Evolutionary conservation across 2,888 invertebrate genomes (phyloP).

Genomic region (Spialia ferax): DNA sequence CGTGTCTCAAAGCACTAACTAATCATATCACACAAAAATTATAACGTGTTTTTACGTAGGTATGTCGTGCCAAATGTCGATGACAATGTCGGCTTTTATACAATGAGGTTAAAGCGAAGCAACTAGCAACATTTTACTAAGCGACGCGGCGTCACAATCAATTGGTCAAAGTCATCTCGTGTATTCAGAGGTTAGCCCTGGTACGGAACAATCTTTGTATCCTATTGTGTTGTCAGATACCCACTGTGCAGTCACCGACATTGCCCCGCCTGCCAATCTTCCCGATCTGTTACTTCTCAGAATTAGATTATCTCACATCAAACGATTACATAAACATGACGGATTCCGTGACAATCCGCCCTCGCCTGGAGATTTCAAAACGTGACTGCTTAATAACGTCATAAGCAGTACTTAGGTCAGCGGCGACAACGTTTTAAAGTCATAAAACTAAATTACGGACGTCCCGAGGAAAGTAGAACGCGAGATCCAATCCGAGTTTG

Average conservation of each 20-base stretch:
- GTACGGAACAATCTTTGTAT: conserved; percentile 65
- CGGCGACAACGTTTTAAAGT: conserved; percentile 77
- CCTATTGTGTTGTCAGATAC: conserved; percentile 69
- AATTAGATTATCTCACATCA: conserved; percentile 47
- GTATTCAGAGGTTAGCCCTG: conserved; percentile 64
- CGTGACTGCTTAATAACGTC: conserved; percentile 54
- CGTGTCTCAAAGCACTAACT: conserved; percentile 9
- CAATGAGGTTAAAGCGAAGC: conserved; percentile 35
- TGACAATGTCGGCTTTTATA: conserved; percentile 51
- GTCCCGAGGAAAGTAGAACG: conserved; percentile 81
- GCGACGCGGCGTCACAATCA: conserved; percentile 73
- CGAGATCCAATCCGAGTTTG: conserved; percentile 85
- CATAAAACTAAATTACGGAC: conserved; percentile 83
- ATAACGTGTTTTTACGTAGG: conserved; percentile 45
- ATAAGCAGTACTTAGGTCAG: conserved; percentile 63
- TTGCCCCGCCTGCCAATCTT: conserved; percentile 62
- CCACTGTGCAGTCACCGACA: conserved; percentile 72
- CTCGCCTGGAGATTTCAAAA: conserved; percentile 14
- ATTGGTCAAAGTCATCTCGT: conserved; percentile 80
- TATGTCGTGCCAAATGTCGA: conserved; percentile 45
- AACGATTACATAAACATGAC: conserved; percentile 34
- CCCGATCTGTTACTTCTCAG: conserved; percentile 56
- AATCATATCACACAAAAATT: background rate
- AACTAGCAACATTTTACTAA: conserved; percentile 50
- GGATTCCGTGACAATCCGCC: conserved; percentile 27